A percentile compares a stretch with the other conserved stretches of the same genome.
phyloP scores from a whole-genome alignment of 2,888 invertebrate genomes.

The Tetheella fluctuosa region DNA sequence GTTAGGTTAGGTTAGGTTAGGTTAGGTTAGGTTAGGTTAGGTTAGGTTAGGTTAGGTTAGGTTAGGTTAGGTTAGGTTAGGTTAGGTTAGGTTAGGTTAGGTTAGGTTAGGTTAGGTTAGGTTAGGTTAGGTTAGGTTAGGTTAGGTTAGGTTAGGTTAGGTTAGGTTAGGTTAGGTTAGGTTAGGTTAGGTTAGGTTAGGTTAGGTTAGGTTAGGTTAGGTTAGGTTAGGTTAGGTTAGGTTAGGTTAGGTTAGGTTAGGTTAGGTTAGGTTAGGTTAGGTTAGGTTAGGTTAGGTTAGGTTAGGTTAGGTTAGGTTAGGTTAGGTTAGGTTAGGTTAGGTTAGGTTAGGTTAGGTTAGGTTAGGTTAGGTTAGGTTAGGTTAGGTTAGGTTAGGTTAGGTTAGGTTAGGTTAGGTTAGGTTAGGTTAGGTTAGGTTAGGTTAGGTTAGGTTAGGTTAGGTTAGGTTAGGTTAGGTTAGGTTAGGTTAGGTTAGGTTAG shows the following conservation, averaged over 20 bases:
- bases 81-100: slow-evolving; percentile 27
- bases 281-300: slow-evolving; percentile 22
- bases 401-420: slow-evolving; percentile 25
- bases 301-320: slow-evolving; percentile 24
- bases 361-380: slow-evolving; percentile 28
- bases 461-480: too few relatives aligned
- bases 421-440: slow-evolving; percentile 24
- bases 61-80: too few relatives aligned
- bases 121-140: slow-evolving; percentile 25
- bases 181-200: slow-evolving; percentile 19
- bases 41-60: too few relatives aligned
- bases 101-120: slow-evolving; percentile 20
- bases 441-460: too few relatives aligned
- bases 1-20: too few relatives aligned
- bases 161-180: slow-evolving; percentile 23
- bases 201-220: slow-evolving; percentile 18
- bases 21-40: too few relatives aligned
- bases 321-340: slow-evolving; percentile 23
- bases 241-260: slow-evolving; percentile 24
- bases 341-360: slow-evolving; percentile 26
- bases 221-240: slow-evolving; percentile 21
- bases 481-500: not conserved
- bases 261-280: slow-evolving; percentile 25
- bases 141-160: slow-evolving; percentile 21
- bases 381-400: slow-evolving; percentile 25